Base-by-base conservation (phyloP, 2,797 vertebrate genomes). In the Hemibagrus guttatus region DNA sequence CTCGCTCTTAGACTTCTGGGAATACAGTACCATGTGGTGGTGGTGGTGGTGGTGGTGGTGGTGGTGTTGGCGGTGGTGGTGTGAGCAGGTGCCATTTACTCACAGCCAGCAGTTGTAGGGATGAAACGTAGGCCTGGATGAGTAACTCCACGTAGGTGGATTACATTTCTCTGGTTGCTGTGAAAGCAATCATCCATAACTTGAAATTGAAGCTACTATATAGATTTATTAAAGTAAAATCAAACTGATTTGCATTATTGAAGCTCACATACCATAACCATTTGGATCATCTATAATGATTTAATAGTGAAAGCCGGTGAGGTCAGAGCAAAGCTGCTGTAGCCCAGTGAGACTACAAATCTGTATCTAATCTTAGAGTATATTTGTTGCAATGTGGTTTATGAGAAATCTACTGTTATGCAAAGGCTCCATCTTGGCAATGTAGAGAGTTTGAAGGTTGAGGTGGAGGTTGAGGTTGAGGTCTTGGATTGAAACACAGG, bases 111-210 rank as follows among this genome's bases (percentile, higher is more conserved):
- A 59, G 54, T 58, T 11, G 23, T 58, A 79, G 54, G 28, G 54
- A 35, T 59, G 54, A 31, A 79, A 79, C 9, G 19, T 59, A 59
- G 76, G 75, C 54, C 75, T 78, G 54, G 28, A 59, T 79, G 76
- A 79, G 76, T 79, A 59, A 79, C 76, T 39, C 11, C 54, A 79
- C 59, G 76, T 79, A 79, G 76, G 76, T 79, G 76, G 76, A 79
- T 59, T 31, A 21, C 2, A 59, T 79, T 79, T 79, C 54, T 23
- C 19, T 23, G 76, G 11, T 31, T 59, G 54, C 54, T 35, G 19
- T 52, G 46, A 75, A 52, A 26, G 26, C 72, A 54, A 52, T 52
- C 72, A 74, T 78, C 52, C 75, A 78, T 4, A 17, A 78, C 19
- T 35, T 56, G 52, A 58, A 58, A 79, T 12, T 35, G 31, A 59